A percentile compares a stretch with the other conserved stretches of the same genome.
phyloP scores from a whole-genome alignment of 2,797 vertebrate species.

The Microtus agrestis region DNA sequence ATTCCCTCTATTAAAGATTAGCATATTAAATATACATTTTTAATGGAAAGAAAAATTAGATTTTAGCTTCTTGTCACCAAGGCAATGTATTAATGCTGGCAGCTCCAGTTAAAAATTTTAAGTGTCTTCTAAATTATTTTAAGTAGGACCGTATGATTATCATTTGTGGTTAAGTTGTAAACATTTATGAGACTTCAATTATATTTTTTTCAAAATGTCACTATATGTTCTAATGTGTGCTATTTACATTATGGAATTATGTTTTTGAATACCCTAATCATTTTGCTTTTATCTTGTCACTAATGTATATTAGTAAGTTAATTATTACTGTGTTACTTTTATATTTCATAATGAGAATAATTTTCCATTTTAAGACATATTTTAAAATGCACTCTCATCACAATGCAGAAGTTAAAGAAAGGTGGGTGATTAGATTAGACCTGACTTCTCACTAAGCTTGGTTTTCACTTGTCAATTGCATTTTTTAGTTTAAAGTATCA shows the following conservation, averaged over 20 bases:
- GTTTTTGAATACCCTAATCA: slow-evolving; percentile 56
- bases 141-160: slow-evolving; percentile 36
- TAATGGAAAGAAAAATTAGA: slow-evolving; percentile 24
- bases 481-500: slow-evolving; percentile 83
- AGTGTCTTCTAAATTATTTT: slow-evolving; percentile 56
- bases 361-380: slow-evolving; percentile 64
- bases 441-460: slow-evolving; percentile 76
- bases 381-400: slow-evolving; percentile 59
- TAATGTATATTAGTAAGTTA: slow-evolving; percentile 64
- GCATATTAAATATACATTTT: slow-evolving; percentile 12
- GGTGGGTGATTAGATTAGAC: slow-evolving; percentile 71
- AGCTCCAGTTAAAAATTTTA: slow-evolving; percentile 57
- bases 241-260: slow-evolving; percentile 42
- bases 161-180: slow-evolving; percentile 15
- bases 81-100: slow-evolving; percentile 36
- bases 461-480: slow-evolving; percentile 82
- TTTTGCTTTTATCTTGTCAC: slow-evolving; percentile 57
- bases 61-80: slow-evolving; percentile 65
- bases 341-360: slow-evolving; percentile 64
- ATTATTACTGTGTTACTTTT: slow-evolving; percentile 15
- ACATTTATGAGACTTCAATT: slow-evolving; percentile 41
- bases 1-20: slow-evolving; percentile 48
- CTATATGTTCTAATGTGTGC: slow-evolving; percentile 33
- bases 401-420: slow-evolving; percentile 75
- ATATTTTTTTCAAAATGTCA: slow-evolving; percentile 60